Evolutionary conservation across 2,797 vertebrate species (phyloP).

Genomic region (Rhinogobio ventralis): DNA sequence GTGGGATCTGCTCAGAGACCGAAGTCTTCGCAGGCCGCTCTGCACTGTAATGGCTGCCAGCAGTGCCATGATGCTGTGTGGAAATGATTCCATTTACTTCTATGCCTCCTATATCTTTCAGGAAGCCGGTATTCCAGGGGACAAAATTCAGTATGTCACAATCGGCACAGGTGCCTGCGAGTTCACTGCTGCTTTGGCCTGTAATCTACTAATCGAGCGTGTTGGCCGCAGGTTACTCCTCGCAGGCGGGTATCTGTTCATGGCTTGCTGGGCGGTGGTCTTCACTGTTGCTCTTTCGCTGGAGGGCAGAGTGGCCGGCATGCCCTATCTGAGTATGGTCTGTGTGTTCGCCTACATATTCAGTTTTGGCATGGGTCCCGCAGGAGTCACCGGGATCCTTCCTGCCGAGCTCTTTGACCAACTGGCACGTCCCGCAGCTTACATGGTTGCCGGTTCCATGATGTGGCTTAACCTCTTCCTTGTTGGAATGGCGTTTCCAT

Average conservation of each 20-base stretch:
- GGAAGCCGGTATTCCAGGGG: conserved; percentile 79
- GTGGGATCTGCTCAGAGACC: conserved; percentile 79
- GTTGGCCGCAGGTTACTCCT: conserved; percentile 82
- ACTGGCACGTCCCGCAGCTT: conserved; percentile 84
- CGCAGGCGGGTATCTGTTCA: conserved; percentile 84
- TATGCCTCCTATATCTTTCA: conserved; percentile 88
- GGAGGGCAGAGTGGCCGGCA: conserved; percentile 78
- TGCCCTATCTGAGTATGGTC: conserved; percentile 86
- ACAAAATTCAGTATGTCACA: conserved; percentile 82
- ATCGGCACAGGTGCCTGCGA: conserved; percentile 89
- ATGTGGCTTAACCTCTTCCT: conserved; percentile 88
- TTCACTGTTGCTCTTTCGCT: conserved; percentile 84
- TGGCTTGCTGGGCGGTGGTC: conserved; percentile 82
- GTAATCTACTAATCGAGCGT: conserved; percentile 84
- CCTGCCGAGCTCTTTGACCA: conserved; percentile 91
- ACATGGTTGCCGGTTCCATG: conserved; percentile 84
- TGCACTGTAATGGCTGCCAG: conserved; percentile 80
- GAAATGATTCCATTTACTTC: conserved; percentile 89
- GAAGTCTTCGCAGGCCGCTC: conserved; percentile 77
- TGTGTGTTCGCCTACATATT: conserved; percentile 91
- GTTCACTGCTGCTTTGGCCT: conserved; percentile 76
- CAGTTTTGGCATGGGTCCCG: conserved; percentile 92
- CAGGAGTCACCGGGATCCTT: conserved; percentile 88
- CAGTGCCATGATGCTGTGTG: conserved; percentile 90
- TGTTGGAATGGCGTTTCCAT: conserved; percentile 87